Conservation (phyloP, 2,888 invertebrate species). For the Pimpla rufipes region DNA sequence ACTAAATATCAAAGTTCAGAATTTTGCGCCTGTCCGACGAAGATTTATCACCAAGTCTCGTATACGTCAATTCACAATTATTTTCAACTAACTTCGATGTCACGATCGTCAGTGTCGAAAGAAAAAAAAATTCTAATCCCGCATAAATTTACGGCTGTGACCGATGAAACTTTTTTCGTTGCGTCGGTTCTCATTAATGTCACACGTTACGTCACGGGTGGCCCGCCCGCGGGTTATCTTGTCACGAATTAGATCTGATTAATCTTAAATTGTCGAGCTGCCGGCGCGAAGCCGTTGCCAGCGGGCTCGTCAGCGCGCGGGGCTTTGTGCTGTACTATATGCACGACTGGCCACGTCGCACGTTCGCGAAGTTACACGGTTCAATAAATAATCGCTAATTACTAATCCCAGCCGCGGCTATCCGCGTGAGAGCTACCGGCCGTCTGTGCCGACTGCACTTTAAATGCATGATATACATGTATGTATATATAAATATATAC, state of each 20-base stretch:
- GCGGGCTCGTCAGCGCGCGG: slow-evolving; percentile 7
- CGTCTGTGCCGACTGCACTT: slow-evolving; percentile 1
- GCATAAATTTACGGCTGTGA: slow-evolving; percentile 17
- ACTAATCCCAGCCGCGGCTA: slow-evolving; percentile 65
- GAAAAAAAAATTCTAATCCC: neutral
- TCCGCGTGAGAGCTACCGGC: slow-evolving; percentile 45
- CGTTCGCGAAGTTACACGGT: slow-evolving; percentile 32
- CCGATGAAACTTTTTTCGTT: neutral
- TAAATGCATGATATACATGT: neutral
- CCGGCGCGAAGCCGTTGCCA: slow-evolving; percentile 43
- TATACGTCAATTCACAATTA: neutral
- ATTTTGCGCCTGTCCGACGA: no score
- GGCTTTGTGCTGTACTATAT: slow-evolving; percentile 23
- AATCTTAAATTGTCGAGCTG: slow-evolving; percentile 50
- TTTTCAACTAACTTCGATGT: neutral
- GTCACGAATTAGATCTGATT: slow-evolving; percentile 52
- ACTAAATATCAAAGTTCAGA: no score
- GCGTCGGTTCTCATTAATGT: neutral
- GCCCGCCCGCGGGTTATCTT: slow-evolving; percentile 44
- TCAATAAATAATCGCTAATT: slow-evolving; percentile 68
- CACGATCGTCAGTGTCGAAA: neutral
- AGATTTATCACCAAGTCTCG: neutral
- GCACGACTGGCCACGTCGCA: slow-evolving; percentile 26
- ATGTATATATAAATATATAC: slow-evolving; percentile 9
- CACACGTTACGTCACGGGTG: slow-evolving; percentile 31